phyloP scores from a whole-genome alignment of 2,113 vertebrate species.

The Zeus faber region DNA sequence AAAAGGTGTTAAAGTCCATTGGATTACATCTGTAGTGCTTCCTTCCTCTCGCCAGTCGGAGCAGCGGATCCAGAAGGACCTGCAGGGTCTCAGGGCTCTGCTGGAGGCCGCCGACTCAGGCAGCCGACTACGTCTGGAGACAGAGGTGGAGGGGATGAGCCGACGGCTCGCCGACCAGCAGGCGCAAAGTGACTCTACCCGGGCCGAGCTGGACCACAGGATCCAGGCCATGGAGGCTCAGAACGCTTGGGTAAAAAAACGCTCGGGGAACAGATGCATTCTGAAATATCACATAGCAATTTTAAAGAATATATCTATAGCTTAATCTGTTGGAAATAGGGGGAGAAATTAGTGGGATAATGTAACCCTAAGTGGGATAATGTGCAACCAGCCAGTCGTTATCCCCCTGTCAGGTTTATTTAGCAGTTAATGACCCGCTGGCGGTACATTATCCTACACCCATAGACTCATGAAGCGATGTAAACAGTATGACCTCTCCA shows the following conservation, averaged over 20 bases:
- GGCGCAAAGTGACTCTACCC: slow-evolving; percentile 11
- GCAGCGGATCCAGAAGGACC: slow-evolving; percentile 33
- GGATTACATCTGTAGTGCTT: neutral
- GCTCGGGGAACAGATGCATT: no score
- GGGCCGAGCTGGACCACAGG: slow-evolving; percentile 28
- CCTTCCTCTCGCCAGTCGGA: slow-evolving; percentile 35
- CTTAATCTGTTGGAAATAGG: no score
- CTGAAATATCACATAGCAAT: no score
- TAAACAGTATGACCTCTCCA: no score
- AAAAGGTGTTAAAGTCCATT: neutral
- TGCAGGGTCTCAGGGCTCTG: slow-evolving; percentile 33
- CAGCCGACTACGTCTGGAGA: slow-evolving; percentile 32
- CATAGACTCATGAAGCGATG: neutral
- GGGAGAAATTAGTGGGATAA: no score
- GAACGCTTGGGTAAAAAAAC: slow-evolving; percentile 62
- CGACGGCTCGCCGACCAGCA: slow-evolving; percentile 35
- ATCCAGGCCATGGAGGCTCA: slow-evolving; percentile 49
- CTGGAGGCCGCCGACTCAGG: slow-evolving; percentile 14
- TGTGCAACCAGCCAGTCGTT: no score
- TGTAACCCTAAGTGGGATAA: no score
- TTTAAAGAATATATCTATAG: no score
- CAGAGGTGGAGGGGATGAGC: slow-evolving; percentile 26
- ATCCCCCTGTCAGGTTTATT: no score
- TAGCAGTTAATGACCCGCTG: neutral
- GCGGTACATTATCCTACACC: neutral